Evolutionary conservation across 2,888 invertebrate genomes (phyloP).

Genomic region (Agrochola circellaris): DNA sequence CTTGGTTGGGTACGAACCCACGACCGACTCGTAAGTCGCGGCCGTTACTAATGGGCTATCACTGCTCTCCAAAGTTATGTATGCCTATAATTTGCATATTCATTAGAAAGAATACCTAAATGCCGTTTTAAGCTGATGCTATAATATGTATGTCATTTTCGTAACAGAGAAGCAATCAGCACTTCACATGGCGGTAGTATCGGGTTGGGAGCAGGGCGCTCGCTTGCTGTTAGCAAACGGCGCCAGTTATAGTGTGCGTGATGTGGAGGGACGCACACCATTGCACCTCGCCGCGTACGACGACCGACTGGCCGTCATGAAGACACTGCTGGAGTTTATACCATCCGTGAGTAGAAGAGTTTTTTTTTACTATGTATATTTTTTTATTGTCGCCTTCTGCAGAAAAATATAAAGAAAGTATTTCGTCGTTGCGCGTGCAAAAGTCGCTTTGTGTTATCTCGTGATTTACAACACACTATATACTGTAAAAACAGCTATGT

Average conservation of each 20-base stretch:
- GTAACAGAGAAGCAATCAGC: slow-evolving; percentile 79
- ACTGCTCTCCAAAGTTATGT: neutral
- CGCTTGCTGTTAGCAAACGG: slow-evolving; percentile 71
- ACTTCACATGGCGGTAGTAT: slow-evolving; percentile 79
- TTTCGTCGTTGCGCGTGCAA: too few relatives aligned
- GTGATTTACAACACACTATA: too few relatives aligned
- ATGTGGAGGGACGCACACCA: slow-evolving; percentile 79
- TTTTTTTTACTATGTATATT: too few relatives aligned
- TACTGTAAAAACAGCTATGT: too few relatives aligned
- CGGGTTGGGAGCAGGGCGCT: slow-evolving; percentile 68
- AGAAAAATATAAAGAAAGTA: neutral
- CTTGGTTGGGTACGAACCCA: too few relatives aligned
- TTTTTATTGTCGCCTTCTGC: neutral
- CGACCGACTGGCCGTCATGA: slow-evolving; percentile 69
- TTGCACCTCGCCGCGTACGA: slow-evolving; percentile 84
- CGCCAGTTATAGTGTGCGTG: slow-evolving; percentile 72
- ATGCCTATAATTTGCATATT: neutral
- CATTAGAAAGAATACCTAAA: neutral
- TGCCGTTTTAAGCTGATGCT: neutral
- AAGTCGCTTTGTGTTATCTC: too few relatives aligned
- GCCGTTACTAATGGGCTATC: too few relatives aligned
- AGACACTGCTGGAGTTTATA: slow-evolving; percentile 68
- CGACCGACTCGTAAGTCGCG: too few relatives aligned
- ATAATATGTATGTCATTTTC: neutral
- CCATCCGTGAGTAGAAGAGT: slow-evolving; percentile 63